A percentile compares a stretch with the other conserved stretches of the same genome.
Evolutionary conservation across 2,888 invertebrate species (phyloP).

Genomic region (Cybosia mesomella): DNA sequence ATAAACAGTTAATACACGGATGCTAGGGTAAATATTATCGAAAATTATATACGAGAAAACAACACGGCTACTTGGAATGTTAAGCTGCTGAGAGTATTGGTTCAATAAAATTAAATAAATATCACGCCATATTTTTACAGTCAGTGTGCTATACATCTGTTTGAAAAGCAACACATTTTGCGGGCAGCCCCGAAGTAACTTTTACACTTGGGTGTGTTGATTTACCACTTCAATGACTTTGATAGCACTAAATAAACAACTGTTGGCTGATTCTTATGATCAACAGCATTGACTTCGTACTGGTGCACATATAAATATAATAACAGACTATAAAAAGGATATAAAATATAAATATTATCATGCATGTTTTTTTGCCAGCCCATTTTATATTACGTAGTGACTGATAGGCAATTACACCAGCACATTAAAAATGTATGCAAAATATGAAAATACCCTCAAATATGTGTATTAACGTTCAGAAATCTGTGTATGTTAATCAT

Average conservation of each 20-base stretch:
- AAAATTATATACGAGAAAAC: constrained; percentile 22
- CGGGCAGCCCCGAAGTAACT: constrained; percentile 32
- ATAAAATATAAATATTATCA: constrained; percentile 15
- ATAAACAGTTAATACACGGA: constrained; percentile 22
- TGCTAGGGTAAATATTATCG: constrained; percentile 19
- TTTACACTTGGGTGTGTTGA: constrained; percentile 45
- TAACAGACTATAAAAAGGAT: constrained; percentile 16
- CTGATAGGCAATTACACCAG: constrained; percentile 8
- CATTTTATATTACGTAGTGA: constrained; percentile 12
- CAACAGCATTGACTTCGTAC: constrained; percentile 31
- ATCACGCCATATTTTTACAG: constrained; percentile 13
- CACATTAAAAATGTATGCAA: constrained; percentile 10
- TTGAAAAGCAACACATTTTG: constrained; percentile 32
- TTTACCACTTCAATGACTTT: constrained; percentile 39
- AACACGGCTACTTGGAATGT: constrained; percentile 9
- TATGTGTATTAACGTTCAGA: background rate
- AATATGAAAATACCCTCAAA: background rate
- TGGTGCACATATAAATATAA: constrained; percentile 24
- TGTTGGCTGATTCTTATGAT: constrained; percentile 26
- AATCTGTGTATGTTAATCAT: background rate
- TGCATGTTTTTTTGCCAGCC: constrained; percentile 15
- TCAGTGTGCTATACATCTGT: constrained; percentile 8
- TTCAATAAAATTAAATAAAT: constrained; percentile 20
- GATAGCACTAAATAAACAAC: constrained; percentile 37
- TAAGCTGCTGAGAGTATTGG: constrained; percentile 12